Evolutionary conservation across 2,888 invertebrate species (phyloP).

Genomic region (Lasius platythorax): DNA sequence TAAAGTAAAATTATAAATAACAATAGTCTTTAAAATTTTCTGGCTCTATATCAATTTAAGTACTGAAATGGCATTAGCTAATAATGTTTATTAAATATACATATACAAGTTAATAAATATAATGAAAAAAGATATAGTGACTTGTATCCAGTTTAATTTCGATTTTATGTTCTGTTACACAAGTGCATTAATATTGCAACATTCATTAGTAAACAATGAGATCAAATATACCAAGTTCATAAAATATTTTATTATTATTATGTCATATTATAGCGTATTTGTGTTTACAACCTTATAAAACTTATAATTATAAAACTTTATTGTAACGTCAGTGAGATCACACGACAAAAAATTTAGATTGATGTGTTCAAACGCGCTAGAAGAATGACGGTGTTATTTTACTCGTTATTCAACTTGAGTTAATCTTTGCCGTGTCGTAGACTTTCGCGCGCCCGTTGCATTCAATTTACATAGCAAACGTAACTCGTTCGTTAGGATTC

Average conservation of each 20-base stretch:
- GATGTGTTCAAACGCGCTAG: background rate
- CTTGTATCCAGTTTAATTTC: background rate
- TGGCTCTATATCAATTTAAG: background rate
- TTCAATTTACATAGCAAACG: constrained; percentile 52
- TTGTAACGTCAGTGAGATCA: background rate
- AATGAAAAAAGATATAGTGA: background rate
- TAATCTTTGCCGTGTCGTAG: constrained; percentile 24
- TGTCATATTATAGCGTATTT: background rate
- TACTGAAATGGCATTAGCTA: background rate
- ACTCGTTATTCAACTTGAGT: constrained; percentile 28
- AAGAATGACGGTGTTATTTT: constrained; percentile 21
- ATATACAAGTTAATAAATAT: background rate
- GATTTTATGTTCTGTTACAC: background rate
- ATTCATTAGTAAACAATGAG: background rate
- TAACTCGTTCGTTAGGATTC: constrained; percentile 47
- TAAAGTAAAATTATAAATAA: background rate
- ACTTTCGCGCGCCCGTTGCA: constrained; percentile 19
- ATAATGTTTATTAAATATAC: background rate
- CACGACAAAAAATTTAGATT: background rate
- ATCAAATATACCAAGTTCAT: background rate
- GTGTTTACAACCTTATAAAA: background rate
- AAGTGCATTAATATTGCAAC: background rate
- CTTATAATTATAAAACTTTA: background rate
- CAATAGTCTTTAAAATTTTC: background rate
- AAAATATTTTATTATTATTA: background rate